A percentile compares a stretch with the other conserved stretches of the same genome.
Evolutionary conservation across 2,888 invertebrate species (phyloP).

Genomic region (Drosophila algonquin): DNA sequence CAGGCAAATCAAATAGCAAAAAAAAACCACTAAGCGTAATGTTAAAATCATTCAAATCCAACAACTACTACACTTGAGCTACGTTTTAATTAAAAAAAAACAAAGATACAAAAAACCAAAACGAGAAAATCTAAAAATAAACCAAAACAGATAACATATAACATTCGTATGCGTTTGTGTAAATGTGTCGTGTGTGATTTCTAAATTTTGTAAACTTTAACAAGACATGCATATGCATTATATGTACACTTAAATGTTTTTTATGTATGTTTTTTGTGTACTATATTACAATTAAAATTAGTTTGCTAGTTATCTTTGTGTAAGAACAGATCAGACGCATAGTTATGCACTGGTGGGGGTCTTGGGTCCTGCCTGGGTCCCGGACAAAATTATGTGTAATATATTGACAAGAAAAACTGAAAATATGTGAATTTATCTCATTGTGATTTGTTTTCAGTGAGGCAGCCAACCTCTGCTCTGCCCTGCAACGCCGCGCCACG

Average conservation of each 20-base stretch:
- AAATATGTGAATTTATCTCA: conserved; percentile 52
- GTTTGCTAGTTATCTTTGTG: conserved; percentile 64
- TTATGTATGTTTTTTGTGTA: conserved; percentile 62
- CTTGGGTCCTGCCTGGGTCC: conserved; percentile 2
- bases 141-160: conserved; percentile 40
- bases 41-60: conserved; percentile 50
- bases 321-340: conserved; percentile 26
- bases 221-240: conserved; percentile 22
- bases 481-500: conserved; percentile 11
- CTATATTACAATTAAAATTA: conserved; percentile 64
- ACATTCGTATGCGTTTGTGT: conserved; percentile 53
- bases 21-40: conserved; percentile 61
- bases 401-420: conserved; percentile 48
- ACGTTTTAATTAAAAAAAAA: conserved; percentile 17
- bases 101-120: conserved; percentile 8
- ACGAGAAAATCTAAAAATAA: conserved; percentile 33
- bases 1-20: conserved; percentile 57
- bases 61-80: conserved; percentile 17
- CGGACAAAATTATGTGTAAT: conserved; percentile 41
- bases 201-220: conserved; percentile 66
- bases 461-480: background rate
- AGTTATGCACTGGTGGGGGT: conserved; percentile 27
- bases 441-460: conserved; percentile 57
- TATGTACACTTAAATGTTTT: conserved; percentile 46
- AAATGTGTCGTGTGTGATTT: conserved; percentile 69